Conservation (phyloP, 1,140 invertebrate species). For the Tribolium castaneum region DNA sequence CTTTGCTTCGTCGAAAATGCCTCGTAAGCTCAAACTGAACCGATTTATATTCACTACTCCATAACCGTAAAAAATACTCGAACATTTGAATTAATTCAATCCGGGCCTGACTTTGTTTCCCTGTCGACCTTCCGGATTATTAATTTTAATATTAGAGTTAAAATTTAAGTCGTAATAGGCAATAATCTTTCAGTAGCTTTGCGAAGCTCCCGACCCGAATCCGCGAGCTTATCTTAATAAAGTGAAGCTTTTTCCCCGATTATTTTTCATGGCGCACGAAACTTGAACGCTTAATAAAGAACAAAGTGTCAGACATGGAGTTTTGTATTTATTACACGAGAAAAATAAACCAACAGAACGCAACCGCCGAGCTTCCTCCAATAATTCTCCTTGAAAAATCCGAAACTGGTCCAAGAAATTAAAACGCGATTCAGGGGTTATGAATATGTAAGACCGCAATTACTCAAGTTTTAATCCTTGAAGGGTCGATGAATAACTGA, state of each 20-base stretch:
- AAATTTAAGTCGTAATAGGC: background rate
- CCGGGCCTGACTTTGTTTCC: background rate
- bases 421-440: background rate
- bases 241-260: background rate
- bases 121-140: background rate
- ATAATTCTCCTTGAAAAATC: background rate
- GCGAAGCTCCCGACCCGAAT: background rate
- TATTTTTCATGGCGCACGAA: conserved; percentile 11
- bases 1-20: background rate
- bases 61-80: background rate
- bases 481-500: background rate
- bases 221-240: conserved; percentile 10
- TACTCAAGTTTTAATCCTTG: background rate
- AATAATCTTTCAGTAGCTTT: conserved; percentile 2
- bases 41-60: conserved; percentile 2
- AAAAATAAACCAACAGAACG: background rate
- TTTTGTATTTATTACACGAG: conserved; percentile 14
- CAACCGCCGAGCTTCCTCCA: background rate
- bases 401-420: background rate
- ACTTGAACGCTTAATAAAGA: conserved; percentile 13
- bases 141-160: conserved; percentile 5
- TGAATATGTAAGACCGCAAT: background rate
- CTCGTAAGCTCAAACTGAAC: background rate
- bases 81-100: background rate
- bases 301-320: conserved; percentile 8